Percentiles rank a stretch among this genome's conserved stretches.
Conservation (phyloP, 2,888 invertebrate genomes). For the Drosophila silvestris region DNA sequence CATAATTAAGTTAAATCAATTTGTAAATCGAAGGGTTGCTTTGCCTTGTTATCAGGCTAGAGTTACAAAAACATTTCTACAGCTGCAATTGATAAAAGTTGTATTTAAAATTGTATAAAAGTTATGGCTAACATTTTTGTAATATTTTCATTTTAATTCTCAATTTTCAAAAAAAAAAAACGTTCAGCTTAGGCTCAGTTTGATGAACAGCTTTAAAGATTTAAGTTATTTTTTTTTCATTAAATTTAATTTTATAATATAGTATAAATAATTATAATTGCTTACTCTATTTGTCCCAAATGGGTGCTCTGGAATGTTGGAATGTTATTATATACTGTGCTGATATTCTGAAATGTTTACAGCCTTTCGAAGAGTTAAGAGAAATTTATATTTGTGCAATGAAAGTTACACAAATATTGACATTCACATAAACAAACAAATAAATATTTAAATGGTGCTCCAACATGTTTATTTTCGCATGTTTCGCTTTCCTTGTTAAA, state of each 20-base stretch:
- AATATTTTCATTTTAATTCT: neutral
- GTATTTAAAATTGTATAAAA: neutral
- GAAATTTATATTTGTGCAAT: neutral
- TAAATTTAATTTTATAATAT: neutral
- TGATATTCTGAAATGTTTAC: neutral
- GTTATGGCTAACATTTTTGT: neutral
- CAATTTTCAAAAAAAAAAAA: neutral
- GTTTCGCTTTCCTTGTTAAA: neutral
- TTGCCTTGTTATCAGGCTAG: neutral
- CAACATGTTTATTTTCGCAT: neutral
- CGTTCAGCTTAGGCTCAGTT: neutral
- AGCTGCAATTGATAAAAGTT: neutral
- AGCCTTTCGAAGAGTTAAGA: neutral
- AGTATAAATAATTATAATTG: neutral
- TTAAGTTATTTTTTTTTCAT: neutral
- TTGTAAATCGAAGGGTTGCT: slow-evolving; percentile 19
- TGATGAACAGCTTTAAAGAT: neutral
- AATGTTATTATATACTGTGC: neutral
- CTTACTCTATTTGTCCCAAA: neutral
- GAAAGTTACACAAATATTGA: slow-evolving; percentile 5
- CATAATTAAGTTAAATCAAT: slow-evolving; percentile 30
- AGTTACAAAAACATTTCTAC: neutral
- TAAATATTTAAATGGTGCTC: neutral
- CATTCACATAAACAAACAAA: slow-evolving; percentile 22
- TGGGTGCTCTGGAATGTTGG: neutral